A percentile compares a stretch with the other conserved stretches of the same genome.
These are phyloP conservation scores for Urophycis tenuis DNA, from an alignment of 2,797 vertebrate species.

Conservation along the genomic window DNA sequence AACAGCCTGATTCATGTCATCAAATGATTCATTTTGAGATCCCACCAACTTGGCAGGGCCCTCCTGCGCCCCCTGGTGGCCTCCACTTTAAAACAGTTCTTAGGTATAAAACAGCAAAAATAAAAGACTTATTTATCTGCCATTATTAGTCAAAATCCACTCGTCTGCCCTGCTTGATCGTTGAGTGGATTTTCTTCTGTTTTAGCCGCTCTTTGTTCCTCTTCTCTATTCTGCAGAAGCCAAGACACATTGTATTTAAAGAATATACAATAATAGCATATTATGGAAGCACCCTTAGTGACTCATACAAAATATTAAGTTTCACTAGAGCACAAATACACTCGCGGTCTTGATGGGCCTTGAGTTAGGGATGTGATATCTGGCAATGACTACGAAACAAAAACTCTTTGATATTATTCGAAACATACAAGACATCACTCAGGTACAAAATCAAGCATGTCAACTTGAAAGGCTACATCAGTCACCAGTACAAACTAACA, in stretches of 20 bases:
- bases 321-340: neutral
- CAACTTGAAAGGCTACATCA: neutral
- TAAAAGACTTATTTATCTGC: neutral
- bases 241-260: neutral
- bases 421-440: too few species aligned
- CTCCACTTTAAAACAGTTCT: neutral
- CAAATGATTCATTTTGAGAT: neutral
- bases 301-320: neutral
- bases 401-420: neutral
- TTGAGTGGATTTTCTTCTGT: conserved; percentile 79
- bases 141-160: conserved; percentile 73
- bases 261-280: neutral
- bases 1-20: neutral
- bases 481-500: too few species aligned
- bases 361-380: neutral
- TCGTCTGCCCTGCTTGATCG: conserved; percentile 74
- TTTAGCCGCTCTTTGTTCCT: conserved; percentile 79
- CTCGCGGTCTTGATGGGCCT: neutral
- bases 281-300: neutral
- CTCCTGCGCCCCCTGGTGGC: neutral
- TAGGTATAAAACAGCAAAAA: neutral
- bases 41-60: neutral
- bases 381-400: neutral
- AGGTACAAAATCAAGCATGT: neutral
- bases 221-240: conserved; percentile 76